phyloP scores from a whole-genome alignment of 23 tunicate species.

The Ascidia mentula region DNA sequence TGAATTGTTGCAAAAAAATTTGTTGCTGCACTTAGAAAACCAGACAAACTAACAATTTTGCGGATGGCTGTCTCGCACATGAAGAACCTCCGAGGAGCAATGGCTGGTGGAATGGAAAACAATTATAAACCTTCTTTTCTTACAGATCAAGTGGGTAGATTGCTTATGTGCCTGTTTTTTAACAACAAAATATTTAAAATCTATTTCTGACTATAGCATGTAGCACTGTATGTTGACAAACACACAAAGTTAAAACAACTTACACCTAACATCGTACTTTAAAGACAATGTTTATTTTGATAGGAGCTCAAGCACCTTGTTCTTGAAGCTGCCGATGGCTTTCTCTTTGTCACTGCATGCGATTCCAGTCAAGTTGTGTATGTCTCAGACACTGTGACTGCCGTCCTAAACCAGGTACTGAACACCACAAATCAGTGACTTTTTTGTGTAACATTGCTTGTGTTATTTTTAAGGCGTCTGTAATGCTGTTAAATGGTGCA shows the following conservation, averaged over 20 bases:
- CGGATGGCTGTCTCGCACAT: conserved; percentile 97
- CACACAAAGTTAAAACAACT: too few species aligned
- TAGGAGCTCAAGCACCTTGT: conserved; percentile 90
- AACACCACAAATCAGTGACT: too few species aligned
- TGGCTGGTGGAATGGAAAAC: conserved; percentile 71
- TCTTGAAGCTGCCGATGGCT: conserved; percentile 95
- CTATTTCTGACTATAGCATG: too few species aligned
- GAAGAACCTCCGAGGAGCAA: conserved; percentile 81
- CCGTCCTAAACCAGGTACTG: conserved; percentile 67
- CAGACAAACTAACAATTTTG: conserved; percentile 92
- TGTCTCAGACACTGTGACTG: conserved; percentile 94
- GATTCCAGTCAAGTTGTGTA: conserved; percentile 84
- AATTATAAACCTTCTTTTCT: conserved; percentile 90
- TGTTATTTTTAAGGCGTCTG: too few species aligned
- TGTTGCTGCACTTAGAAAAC: conserved; percentile 48
- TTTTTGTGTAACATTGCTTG: too few species aligned
- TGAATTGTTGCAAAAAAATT: not conserved
- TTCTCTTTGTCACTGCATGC: conserved; percentile 85
- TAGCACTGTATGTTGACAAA: too few species aligned
- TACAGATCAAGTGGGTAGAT: conserved; percentile 72
- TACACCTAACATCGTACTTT: not conserved
- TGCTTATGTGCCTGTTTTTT: too few species aligned
- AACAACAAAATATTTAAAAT: too few species aligned
- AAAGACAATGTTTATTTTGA: not conserved
- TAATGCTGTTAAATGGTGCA: too few species aligned